Conservation (phyloP, 1,140 invertebrate species). For the Cotesia glomerata region DNA sequence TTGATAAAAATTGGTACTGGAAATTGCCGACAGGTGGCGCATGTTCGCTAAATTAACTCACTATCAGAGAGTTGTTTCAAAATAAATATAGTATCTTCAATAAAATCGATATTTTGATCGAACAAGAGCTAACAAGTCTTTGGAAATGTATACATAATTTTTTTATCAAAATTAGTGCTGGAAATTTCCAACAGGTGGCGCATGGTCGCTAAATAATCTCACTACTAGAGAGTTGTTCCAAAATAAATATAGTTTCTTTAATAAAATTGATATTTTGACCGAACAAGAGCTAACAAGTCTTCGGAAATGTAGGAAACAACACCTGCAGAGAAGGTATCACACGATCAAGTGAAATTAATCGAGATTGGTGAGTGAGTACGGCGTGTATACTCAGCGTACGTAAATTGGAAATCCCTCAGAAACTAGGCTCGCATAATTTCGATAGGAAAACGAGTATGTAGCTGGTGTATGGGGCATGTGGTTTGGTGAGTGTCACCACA, state of each 20-base stretch:
- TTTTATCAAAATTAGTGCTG: slow-evolving; percentile 40
- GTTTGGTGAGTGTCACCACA: neutral
- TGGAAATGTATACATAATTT: slow-evolving; percentile 33
- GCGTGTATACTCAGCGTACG: slow-evolving; percentile 21
- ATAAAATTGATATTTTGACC: neutral
- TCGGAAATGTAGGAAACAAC: neutral
- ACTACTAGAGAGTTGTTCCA: no score
- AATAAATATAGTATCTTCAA: no score
- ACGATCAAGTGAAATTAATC: slow-evolving; percentile 48
- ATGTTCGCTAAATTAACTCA: no score
- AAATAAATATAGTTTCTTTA: no score
- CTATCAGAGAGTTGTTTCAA: no score
- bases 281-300: slow-evolving; percentile 41
- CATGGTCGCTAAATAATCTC: no score
- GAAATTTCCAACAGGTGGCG: no score
- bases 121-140: slow-evolving; percentile 41
- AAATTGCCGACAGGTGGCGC: no score
- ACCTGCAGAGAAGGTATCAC: slow-evolving; percentile 22
- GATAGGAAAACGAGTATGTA: slow-evolving; percentile 49
- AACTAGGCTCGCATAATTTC: slow-evolving; percentile 55
- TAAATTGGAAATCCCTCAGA: slow-evolving; percentile 54
- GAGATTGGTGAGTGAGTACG: slow-evolving; percentile 43
- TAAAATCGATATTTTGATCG: neutral
- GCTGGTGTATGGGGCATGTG: neutral
- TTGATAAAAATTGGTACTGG: slow-evolving; percentile 38